Conservation (phyloP, 1,140 invertebrate species). For the Cyrtorhinus lividipennis region DNA sequence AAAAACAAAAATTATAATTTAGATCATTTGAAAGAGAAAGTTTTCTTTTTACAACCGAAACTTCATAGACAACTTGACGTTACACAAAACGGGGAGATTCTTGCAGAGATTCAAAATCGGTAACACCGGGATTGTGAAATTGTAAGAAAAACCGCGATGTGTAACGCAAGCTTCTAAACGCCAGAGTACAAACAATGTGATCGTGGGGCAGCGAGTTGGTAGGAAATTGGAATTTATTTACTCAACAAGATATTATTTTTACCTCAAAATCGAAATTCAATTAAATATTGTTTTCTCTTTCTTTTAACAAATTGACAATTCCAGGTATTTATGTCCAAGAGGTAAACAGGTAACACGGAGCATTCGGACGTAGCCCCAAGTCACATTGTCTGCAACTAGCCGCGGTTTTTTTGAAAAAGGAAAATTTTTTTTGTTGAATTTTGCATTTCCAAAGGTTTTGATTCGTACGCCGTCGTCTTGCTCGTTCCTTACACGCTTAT, state of each 20-base stretch:
- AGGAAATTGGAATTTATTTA: no score
- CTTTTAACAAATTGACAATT: not conserved
- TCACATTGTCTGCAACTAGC: conserved; percentile 27
- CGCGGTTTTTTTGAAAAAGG: no score
- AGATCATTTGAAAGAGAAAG: no score
- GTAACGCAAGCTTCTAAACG: conserved; percentile 15
- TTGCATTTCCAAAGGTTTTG: no score
- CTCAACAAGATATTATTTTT: no score
- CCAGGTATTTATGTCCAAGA: not conserved
- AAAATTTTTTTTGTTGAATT: no score
- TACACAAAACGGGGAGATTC: not conserved
- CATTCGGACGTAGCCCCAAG: conserved; percentile 16
- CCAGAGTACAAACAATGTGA: conserved; percentile 30
- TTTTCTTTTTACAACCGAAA: not conserved
- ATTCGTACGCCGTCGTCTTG: not conserved
- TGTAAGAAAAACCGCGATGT: not conserved
- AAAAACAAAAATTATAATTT: no score
- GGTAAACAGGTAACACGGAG: conserved; percentile 12
- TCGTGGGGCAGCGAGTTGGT: conserved; percentile 26
- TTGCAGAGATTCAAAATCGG: not conserved
- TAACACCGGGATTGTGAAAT: not conserved
- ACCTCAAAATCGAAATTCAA: no score
- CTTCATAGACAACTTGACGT: not conserved
- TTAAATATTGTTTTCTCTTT: no score
- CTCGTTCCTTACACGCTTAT: not conserved